These are phyloP conservation scores for Malurus cyaneus DNA, from an alignment of 2,113 vertebrate genomes.

Conservation along the genomic window DNA sequence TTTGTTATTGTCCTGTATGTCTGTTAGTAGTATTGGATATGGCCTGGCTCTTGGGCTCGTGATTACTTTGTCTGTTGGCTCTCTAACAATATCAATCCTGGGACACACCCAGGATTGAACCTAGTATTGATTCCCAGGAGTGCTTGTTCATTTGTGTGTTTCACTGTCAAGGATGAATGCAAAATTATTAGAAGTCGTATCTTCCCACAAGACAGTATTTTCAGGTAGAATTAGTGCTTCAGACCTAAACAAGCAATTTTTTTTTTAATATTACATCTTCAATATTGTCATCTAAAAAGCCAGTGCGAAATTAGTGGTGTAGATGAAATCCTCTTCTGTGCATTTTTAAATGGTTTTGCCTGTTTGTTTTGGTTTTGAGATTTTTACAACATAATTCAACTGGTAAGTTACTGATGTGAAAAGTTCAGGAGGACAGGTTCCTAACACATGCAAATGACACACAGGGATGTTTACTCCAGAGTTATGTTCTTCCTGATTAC, in stretches of 20 bases:
- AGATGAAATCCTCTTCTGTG: background rate
- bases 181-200: background rate
- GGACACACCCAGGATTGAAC: background rate
- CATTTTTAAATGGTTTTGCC: background rate
- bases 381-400: background rate
- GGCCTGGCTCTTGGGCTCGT: background rate
- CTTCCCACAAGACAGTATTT: background rate
- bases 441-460: accelerated
- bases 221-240: background rate
- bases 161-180: background rate
- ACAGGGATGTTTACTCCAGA: background rate
- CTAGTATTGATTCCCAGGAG: background rate
- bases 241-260: background rate
- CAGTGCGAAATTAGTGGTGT: background rate
- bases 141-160: background rate
- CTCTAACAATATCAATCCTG: background rate
- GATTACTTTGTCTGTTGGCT: slow-evolving; percentile 24
- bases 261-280: background rate
- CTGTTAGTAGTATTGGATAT: background rate
- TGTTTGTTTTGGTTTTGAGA: background rate
- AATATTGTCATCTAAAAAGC: background rate
- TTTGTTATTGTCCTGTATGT: slow-evolving; percentile 1
- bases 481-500: background rate
- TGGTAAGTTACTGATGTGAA: background rate
- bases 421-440: background rate